Conservation (phyloP, 2,113 vertebrate species). For the Pollimyrus isidori region DNA sequence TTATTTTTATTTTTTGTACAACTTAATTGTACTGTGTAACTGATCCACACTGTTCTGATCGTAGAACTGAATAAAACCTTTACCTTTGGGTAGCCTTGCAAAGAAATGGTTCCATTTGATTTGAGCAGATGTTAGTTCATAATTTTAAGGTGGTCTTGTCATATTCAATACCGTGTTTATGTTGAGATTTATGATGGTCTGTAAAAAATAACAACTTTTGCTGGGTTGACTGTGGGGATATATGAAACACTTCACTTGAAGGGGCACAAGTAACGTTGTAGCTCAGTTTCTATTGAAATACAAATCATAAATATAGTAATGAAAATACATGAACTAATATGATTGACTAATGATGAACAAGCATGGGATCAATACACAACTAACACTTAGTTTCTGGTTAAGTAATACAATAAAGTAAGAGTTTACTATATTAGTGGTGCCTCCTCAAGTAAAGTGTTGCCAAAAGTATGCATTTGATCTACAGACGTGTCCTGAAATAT, state of each 20-base stretch:
- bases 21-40: background rate
- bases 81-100: constrained; percentile 8
- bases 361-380: background rate
- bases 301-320: background rate
- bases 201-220: background rate
- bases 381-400: background rate
- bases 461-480: background rate
- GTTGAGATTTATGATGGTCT: background rate
- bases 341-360: background rate
- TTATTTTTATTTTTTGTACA: background rate
- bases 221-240: background rate
- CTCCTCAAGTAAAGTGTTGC: background rate
- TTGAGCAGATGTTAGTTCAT: background rate
- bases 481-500: background rate
- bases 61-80: constrained; percentile 6
- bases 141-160: background rate
- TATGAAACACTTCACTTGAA: background rate
- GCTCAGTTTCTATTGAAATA: background rate
- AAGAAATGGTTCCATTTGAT: constrained; percentile 2
- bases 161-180: background rate
- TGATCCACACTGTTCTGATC: constrained; percentile 1
- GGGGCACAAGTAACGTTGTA: background rate
- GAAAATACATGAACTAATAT: background rate
- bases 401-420: background rate
- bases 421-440: background rate